Evolutionary conservation across 2,113 vertebrate species (phyloP), one percentile per base, ranked within the genome.

Genomic region (Lethenteron camtschaticum): DNA sequence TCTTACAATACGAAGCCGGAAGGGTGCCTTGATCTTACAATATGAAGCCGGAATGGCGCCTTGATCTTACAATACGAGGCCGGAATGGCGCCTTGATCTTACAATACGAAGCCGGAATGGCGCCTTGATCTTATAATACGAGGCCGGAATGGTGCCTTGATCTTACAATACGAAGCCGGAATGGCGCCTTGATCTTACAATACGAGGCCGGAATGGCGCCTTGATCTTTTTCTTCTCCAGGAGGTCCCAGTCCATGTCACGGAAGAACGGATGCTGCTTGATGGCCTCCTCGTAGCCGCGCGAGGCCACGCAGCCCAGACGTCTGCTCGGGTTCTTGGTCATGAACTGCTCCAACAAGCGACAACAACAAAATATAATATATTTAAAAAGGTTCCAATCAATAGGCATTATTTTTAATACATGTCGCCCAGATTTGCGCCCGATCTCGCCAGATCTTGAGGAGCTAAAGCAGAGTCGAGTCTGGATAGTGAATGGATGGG

Each of bases 51-150:
- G 78, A 97, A 97, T 73, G 94, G 94, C 0, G 94, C 91, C 41
- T 41, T 41, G 41, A 41, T 82, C 90, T 96, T 86, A 97, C 94
- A 82, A 97, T 97, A 70, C 94, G 83, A 58, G 91, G 94, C 79
- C 95, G 96, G 78, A 97, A 97, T 72, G 94, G 94, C 0, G 94
- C 91, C 41, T 41, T 41, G 41, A 41, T 82, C 91, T 96, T 86
- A 97, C 94, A 82, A 97, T 97, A 70, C 94, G 83, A 58, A 91
- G 94, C 79, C 95, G 96, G 78, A 97, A 97, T 73, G 94, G 94
- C 0, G 94, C 91, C 41, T 41, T 41, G 41, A 41, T 82, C 91
- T 96, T 86, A 97, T 91, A 82, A 97, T 97, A 70, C 94, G 83
- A 58, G 94, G 94, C 79, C 95, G 96, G 78, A 97, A 97, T 73